Evolutionary conservation across 2,888 invertebrate species (phyloP), one percentile per base, ranked within the genome.

Genomic region (Ophion ventricosus): DNA sequence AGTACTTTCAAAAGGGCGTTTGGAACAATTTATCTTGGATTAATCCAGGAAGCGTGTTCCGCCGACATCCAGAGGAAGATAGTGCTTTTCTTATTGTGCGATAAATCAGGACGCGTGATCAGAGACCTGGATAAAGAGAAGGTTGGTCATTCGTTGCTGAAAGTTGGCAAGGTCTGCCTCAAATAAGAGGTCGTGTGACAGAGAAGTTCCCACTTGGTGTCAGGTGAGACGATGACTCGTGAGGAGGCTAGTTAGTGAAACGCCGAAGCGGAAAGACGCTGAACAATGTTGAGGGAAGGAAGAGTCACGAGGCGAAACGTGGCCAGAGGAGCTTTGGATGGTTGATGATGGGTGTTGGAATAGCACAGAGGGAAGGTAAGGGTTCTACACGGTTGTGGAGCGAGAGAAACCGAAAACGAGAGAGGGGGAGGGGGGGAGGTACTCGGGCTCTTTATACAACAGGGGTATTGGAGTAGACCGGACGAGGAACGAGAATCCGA

Each of bases 331-430:
- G 74, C 74, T 78, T 84, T 78, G 67, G 78, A 10, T 49, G 40
- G 80, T 43, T 83, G 77, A 80, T 72, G 80, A 69, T 80, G 73
- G 73, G 69, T 81, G 80, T 77, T 74, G 57, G 78, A 63, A 63
- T 54, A 20, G 54, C 57, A 56, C n/a, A 67, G 82, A 63, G 63
- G 26, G 20, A 73, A 82, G 26, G 56, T 70, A 43, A 61, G 67
- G 63, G 61, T 40, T 49, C 14, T 73, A 80, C 67, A 69, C 57
- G 63, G 29, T 69, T 73, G 67, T 54, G 61, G 26, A 75, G 61
- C 14, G 20, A 57, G 23, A 61, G 49, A 20, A 49, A 17, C 43
- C 14, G 69, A 4, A 5, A 3, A 5, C 4, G 29, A 29, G 29
- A 29, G 29, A 59, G 76, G 25, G 67, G 43, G 59, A 35, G 40